Evolutionary conservation across 2,888 invertebrate genomes (phyloP).

Genomic region (Parnassius orleans): DNA sequence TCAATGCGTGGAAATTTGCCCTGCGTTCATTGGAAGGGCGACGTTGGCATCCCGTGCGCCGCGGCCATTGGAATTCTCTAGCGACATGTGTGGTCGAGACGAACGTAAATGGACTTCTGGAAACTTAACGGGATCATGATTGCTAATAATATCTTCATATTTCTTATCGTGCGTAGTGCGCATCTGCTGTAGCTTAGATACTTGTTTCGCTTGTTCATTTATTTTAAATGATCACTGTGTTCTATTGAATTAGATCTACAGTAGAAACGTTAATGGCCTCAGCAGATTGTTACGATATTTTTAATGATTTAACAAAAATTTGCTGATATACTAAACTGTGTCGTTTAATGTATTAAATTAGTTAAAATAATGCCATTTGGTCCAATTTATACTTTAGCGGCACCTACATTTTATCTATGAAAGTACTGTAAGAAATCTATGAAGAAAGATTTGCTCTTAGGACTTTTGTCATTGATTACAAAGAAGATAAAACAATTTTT

Average conservation of each 20-base stretch:
- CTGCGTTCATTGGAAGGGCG: conserved; percentile 1
- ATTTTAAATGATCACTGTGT: neutral
- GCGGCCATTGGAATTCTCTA: conserved; percentile 2
- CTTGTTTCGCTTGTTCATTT: neutral
- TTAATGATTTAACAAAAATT: too few relatives aligned
- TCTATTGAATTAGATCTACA: neutral
- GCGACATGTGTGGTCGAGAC: conserved; percentile 18
- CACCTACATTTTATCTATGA: too few relatives aligned
- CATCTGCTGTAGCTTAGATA: neutral
- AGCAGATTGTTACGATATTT: too few relatives aligned
- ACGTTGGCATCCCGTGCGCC: neutral
- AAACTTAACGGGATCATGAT: conserved; percentile 13
- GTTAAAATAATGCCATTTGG: too few relatives aligned
- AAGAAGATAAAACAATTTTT: too few relatives aligned
- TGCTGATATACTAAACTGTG: too few relatives aligned
- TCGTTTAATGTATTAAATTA: too few relatives aligned
- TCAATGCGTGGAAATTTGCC: neutral
- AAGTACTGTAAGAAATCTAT: too few relatives aligned
- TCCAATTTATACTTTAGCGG: too few relatives aligned
- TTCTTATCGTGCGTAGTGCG: neutral
- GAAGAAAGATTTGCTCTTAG: too few relatives aligned
- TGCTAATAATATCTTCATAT: conserved; percentile 7
- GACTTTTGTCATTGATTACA: too few relatives aligned
- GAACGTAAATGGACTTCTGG: conserved; percentile 4
- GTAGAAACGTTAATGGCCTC: too few relatives aligned